Evolutionary conservation across 2,888 invertebrate species (phyloP), one percentile per base, ranked within the genome.

Genomic region (Macropis europaea): DNA sequence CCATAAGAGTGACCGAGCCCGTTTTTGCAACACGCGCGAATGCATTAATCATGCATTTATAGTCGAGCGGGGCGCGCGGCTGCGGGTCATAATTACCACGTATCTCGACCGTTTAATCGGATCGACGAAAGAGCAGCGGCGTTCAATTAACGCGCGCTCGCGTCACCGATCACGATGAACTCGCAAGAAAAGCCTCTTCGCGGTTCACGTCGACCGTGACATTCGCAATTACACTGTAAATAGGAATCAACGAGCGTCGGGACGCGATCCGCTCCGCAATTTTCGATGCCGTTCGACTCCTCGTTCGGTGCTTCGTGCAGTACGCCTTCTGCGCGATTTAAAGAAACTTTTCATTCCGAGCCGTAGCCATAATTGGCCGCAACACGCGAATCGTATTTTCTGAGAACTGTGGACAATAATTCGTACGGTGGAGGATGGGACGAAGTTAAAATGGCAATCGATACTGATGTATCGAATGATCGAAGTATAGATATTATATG

Each of bases 211-310:
- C 43, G 59, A 24, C 50, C 47, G 53, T 53, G 59, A 64, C 36
- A 60, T 54, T 54, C 19, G 22, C 30, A 47, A 40, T 34, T 53
- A 48, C 24, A 54, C 28, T 53, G 54, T 15, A 26, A 17, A 9
- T 40, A 26, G 38, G 19, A 47, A 15, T 26, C 32, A 36, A 0
- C 15, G 26, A 13, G 32, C 5, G 11, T 26, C 9, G 40, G 2
- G 22, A 2, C 13, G 19, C 13, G 59, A 56, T 47, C 53, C 45
- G 50, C 47, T 38, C 52, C 59, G 22, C 63, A 63, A n/a, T 67
- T 73, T 71, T 63, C 64, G 47, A 59, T 32, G 47, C 15, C 34
- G 38, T 59, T 53, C 13, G 7, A 28, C 34, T 38, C 34, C 59
- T 43, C 45, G 24, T 34, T 36, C n/a, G 13, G 28, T 19, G 11